Conservation (phyloP, 2,797 vertebrate genomes). For the Steatocranus sp. region DNA sequence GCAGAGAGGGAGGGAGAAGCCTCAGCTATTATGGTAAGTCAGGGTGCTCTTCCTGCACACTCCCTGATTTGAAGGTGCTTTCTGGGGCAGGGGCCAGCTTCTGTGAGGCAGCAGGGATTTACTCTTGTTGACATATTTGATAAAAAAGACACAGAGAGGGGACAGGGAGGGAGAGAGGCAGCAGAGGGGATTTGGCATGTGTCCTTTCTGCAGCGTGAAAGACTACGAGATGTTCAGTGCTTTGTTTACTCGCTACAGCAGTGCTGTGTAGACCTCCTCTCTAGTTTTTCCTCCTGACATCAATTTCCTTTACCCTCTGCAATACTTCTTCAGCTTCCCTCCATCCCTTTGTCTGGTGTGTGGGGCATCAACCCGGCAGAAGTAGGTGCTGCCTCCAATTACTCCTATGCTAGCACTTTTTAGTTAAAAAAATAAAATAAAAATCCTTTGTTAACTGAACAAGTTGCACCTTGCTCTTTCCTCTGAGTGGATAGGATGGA, state of each 20-base stretch:
- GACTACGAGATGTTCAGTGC: conserved; percentile 27
- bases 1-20: conserved; percentile 53
- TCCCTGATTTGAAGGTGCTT: conserved; percentile 33
- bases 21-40: conserved; percentile 63
- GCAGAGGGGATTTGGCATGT: conserved; percentile 49
- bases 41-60: conserved; percentile 10
- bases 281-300: background rate
- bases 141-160: background rate
- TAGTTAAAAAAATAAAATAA: background rate
- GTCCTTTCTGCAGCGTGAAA: conserved; percentile 46
- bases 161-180: conserved; percentile 24
- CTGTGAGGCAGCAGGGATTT: conserved; percentile 51
- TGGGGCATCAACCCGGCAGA: background rate
- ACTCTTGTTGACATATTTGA: conserved; percentile 48
- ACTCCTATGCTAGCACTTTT: background rate
- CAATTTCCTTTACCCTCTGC: background rate
- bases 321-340: background rate
- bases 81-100: conserved; percentile 41
- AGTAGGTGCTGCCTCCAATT: conserved; percentile 17
- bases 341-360: conserved; percentile 2
- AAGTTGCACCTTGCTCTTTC: conserved; percentile 25
- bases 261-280: background rate
- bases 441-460: conserved; percentile 25
- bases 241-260: conserved; percentile 55
- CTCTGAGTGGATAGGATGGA: conserved; percentile 23